phyloP scores from a whole-genome alignment of 2,113 vertebrate genomes.

The Myotis brandtii region DNA sequence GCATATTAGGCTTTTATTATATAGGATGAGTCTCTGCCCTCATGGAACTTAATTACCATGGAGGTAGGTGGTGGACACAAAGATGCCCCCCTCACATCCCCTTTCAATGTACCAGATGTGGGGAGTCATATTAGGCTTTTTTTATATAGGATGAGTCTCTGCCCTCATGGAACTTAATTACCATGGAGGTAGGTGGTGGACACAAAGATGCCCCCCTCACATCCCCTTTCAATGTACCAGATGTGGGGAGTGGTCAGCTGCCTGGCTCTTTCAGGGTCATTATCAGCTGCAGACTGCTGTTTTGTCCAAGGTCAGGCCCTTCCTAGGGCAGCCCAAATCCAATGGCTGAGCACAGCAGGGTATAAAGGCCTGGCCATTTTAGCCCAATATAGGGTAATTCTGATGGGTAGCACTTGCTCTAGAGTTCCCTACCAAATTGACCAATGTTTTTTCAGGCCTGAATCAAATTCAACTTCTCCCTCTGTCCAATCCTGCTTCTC shows the following conservation, averaged over 20 bases:
- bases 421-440: not conserved
- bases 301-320: not conserved
- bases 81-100: not conserved
- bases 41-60: not conserved
- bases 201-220: not conserved
- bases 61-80: not conserved
- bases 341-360: not conserved
- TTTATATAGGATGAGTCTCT: not conserved
- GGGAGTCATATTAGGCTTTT: too few species aligned
- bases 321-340: not conserved
- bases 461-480: not conserved
- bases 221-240: not conserved
- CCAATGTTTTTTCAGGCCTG: not conserved
- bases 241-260: too few species aligned
- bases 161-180: not conserved
- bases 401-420: not conserved
- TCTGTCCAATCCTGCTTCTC: not conserved
- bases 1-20: too few species aligned
- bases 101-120: not conserved
- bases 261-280: not conserved
- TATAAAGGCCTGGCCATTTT: not conserved
- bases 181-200: accelerated
- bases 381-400: not conserved
- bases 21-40: not conserved
- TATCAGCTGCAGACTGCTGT: not conserved